Evolutionary conservation across 2,888 invertebrate species (phyloP), one percentile per base, ranked within the genome.

Genomic region (Amiota minor): DNA sequence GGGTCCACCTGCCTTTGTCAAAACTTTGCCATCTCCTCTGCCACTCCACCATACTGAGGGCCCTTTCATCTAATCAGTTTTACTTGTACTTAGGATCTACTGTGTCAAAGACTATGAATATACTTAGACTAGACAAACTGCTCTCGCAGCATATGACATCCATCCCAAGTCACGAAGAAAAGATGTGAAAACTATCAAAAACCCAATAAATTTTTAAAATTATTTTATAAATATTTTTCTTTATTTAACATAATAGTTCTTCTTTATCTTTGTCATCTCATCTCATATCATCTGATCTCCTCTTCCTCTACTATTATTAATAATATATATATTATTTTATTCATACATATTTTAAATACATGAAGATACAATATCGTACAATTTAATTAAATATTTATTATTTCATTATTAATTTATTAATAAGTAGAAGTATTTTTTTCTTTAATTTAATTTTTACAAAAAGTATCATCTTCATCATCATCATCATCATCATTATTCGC

Each of bases 191-290:
- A 23, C 23, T 23, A 23, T 23, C 1, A 3, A 23, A 23, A 23
- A 23, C 1, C 23, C 1, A 23, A 2, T 1, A 23, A 23, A 2
- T 23, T 23, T 23, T 23, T 23, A 23, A 20, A 59, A 59, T 59
- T 59, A 59, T 23, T 68, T 68, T 68, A 68, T 68, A 68, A 68
- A 68, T 68, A 68, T 53, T 49, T 35, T 35, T 68, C 53, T 68
- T 68, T 68, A 68, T 68, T 68, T 23, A 68, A 68, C 67, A 68
- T 53, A 68, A 68, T 68, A 68, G 67, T 68, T 68, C n/a, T 23
- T 68, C 67, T 68, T 68, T 68, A 53, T 53, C 50, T 50, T 47
- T 47, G 62, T 64, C 53, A 20, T 68, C 23, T 18, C 23, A 18
- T 59, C 1, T 59, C 59, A 59, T 35, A 2, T 35, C 59, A 2